A percentile compares a stretch with the other conserved stretches of the same genome.
Conservation (phyloP, 1,140 invertebrate species). For the Stenopsyche tienmushanensis region DNA sequence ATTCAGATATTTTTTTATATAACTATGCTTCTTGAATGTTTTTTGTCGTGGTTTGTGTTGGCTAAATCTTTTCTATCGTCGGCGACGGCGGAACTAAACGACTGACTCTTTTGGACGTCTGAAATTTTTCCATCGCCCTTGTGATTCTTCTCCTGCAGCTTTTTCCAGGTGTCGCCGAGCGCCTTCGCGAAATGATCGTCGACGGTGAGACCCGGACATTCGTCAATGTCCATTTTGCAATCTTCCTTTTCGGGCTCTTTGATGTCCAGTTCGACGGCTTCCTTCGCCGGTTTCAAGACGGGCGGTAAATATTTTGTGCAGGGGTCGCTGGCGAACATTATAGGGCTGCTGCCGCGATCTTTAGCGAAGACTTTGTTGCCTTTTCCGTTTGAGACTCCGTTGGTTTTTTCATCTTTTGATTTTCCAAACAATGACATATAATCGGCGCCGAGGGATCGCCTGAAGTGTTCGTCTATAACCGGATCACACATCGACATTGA, state of each 20-base stretch:
- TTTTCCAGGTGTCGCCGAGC: slow-evolving; percentile 89
- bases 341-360: slow-evolving; percentile 53
- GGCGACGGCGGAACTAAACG: not conserved
- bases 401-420: slow-evolving; percentile 46
- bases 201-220: slow-evolving; percentile 61
- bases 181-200: slow-evolving; percentile 98
- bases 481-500: slow-evolving; percentile 76
- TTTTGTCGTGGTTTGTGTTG: slow-evolving; percentile 36
- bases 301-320: slow-evolving; percentile 44
- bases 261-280: slow-evolving; percentile 39
- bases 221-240: slow-evolving; percentile 53
- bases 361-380: slow-evolving; percentile 45
- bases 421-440: slow-evolving; percentile 78
- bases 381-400: slow-evolving; percentile 49
- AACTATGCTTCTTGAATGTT: slow-evolving; percentile 34
- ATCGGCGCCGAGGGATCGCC: slow-evolving; percentile 85
- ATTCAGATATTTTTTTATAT: slow-evolving; percentile 22
- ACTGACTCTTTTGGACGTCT: not conserved
- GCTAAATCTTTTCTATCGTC: slow-evolving; percentile 37
- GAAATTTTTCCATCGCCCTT: slow-evolving; percentile 39
- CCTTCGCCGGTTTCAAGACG: slow-evolving; percentile 42
- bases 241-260: slow-evolving; percentile 17
- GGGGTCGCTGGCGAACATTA: slow-evolving; percentile 46
- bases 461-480: slow-evolving; percentile 94
- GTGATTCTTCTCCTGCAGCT: slow-evolving; percentile 67